Percentiles rank a stretch among this genome's conserved stretches.
These are phyloP conservation scores for Liolophura sinensis DNA, from an alignment of 1,140 invertebrate genomes.

Conservation along the genomic window DNA sequence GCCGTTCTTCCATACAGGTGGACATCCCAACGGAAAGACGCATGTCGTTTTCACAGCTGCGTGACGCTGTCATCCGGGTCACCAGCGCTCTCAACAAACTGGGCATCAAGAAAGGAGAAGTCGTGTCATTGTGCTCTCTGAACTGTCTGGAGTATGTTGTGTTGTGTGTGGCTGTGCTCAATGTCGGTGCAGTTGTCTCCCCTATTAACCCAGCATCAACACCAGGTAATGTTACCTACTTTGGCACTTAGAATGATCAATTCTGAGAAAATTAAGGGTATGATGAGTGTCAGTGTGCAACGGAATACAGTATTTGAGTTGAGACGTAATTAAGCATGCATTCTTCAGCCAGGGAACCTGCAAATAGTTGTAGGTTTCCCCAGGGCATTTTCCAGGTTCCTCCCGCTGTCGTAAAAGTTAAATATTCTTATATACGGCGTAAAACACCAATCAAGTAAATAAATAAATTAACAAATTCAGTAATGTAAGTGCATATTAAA, in stretches of 20 bases:
- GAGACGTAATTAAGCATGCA: too few species aligned
- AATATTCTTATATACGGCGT: too few species aligned
- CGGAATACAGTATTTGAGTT: too few species aligned
- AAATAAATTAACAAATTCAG: too few species aligned
- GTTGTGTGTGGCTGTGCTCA: constrained; percentile 67
- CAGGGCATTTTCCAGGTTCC: too few species aligned
- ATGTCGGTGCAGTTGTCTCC: constrained; percentile 72
- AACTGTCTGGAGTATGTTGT: constrained; percentile 77
- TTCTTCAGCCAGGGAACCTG: too few species aligned
- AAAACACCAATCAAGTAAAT: too few species aligned
- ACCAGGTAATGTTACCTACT: constrained; percentile 61
- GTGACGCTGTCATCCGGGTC: constrained; percentile 67
- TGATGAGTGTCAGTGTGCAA: too few species aligned
- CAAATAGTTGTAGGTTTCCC: too few species aligned
- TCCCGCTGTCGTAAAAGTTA: too few species aligned
- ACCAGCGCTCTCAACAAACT: constrained; percentile 67
- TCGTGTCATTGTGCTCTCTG: constrained; percentile 71
- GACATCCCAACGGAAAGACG: constrained; percentile 67
- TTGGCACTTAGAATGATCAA: neutral
- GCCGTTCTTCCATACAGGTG: constrained; percentile 6
- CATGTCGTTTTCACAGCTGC: constrained; percentile 71
- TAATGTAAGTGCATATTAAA: too few species aligned
- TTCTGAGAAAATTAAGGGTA: too few species aligned
- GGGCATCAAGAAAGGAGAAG: constrained; percentile 70
- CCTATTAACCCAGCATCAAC: constrained; percentile 81